Evolutionary conservation across 2,888 invertebrate genomes (phyloP), one percentile per base, ranked within the genome.

Genomic region (Ommatoiulus sabulosus): DNA sequence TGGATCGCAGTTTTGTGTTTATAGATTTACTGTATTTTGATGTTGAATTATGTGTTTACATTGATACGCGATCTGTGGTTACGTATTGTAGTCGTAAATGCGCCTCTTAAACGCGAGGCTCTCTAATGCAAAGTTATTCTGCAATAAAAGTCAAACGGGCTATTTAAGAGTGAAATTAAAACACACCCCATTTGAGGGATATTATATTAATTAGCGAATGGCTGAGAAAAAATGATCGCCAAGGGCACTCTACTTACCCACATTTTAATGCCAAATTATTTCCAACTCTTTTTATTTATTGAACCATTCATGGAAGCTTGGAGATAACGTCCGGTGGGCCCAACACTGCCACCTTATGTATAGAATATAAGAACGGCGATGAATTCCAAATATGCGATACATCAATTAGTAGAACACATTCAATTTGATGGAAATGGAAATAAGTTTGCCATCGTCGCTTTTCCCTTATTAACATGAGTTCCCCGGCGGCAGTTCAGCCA

Each of bases 21-120:
- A 63, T 63, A 63, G 20, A 63, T 63, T 63, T 12, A 35, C 35
- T 35, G 35, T 35, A 57, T 57, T 57, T 63, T 20, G 10, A 20
- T 63, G 20, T 63, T 63, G 63, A 20, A 63, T 63, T 63, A 63
- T 63, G 20, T 63, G 63, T 63, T 63, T 63, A 63, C 63, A 63
- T 63, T 63, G 63, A 63, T 63, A 20, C 63, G 20, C 15, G 63
- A 63, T 63, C n/a, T 63, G 63, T 20, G 63, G 63, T 63, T 63
- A 63, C 20, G 63, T 63, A 63, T 63, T 63, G 63, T 20, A 20
- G 63, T 20, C 63, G 20, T 63, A 63, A 63, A 63, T 63, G 63
- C 20, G 63, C 20, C 20, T 20, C 20, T 63, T 63, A 4, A 10
- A n/a, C 8, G n/a, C 3, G 20, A 48, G 8, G 3, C 63, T 63